These are phyloP conservation scores for Melieria omissa DNA, from an alignment of 2,888 invertebrate genomes.

Conservation along the genomic window DNA sequence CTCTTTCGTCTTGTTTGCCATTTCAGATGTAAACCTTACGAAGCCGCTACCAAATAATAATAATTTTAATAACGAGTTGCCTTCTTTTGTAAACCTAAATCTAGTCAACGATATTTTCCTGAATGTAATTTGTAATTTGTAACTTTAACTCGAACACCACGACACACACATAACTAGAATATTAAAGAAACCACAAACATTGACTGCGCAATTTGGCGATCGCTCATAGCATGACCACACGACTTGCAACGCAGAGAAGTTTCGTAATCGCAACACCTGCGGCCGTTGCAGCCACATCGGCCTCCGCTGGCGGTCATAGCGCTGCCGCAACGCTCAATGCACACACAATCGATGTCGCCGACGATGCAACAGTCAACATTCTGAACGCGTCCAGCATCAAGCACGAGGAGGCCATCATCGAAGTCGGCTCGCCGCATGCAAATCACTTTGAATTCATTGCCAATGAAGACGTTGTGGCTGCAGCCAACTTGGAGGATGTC, in stretches of 20 bases:
- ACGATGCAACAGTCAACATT: conserved; percentile 28
- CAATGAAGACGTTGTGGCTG: conserved; percentile 54
- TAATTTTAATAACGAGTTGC: conserved; percentile 32
- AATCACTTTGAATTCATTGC: conserved; percentile 52
- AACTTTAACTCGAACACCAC: conserved; percentile 8
- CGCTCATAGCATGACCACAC: conserved; percentile 59
- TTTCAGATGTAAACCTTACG: conserved; percentile 35
- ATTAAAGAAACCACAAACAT: too few relatives aligned
- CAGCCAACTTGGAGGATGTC: conserved; percentile 58
- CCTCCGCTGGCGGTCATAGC: conserved; percentile 14
- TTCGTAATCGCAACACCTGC: conserved; percentile 60
- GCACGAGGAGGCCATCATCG: conserved; percentile 51
- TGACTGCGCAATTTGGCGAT: too few relatives aligned
- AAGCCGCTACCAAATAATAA: conserved; percentile 25
- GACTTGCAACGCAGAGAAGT: conserved; percentile 64
- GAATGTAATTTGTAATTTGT: conserved; percentile 43
- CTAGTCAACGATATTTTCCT: conserved; percentile 47
- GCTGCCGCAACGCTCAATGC: conserved; percentile 10
- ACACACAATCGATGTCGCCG: conserved; percentile 25
- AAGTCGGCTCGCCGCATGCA: conserved; percentile 41
- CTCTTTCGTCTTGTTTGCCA: not conserved
- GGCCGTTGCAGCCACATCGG: conserved; percentile 27
- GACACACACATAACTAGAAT: not conserved
- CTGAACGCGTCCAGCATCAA: conserved; percentile 47
- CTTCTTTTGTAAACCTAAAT: conserved; percentile 40